Percentiles rank a stretch among this genome's conserved stretches.
Conservation (phyloP, 2,113 vertebrate genomes). For the Ameiurus melas region DNA sequence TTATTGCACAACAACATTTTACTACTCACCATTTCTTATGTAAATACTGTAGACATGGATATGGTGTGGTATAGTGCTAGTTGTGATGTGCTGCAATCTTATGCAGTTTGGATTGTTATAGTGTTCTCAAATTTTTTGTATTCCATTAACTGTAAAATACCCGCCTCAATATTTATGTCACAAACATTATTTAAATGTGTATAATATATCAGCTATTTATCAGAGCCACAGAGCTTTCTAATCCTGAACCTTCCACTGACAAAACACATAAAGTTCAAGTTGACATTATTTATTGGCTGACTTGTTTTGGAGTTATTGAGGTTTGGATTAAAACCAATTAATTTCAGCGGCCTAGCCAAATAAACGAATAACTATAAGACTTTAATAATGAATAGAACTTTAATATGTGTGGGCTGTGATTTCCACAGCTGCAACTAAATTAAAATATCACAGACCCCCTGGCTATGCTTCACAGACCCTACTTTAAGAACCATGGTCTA, state of each 20-base stretch:
- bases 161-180: neutral
- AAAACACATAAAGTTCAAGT: neutral
- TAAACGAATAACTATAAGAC: neutral
- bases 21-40: neutral
- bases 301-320: neutral
- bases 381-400: neutral
- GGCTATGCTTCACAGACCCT: neutral
- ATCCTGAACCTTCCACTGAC: neutral
- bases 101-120: neutral
- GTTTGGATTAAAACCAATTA: neutral
- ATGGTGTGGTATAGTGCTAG: neutral
- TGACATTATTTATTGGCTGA: neutral
- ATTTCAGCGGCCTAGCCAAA: neutral
- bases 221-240: neutral
- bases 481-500: neutral
- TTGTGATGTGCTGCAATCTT: neutral
- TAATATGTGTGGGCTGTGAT: neutral
- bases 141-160: neutral
- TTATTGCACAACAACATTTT: neutral
- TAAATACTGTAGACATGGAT: neutral
- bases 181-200: neutral
- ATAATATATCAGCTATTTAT: neutral
- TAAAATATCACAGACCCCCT: neutral
- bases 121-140: neutral
- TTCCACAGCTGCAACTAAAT: neutral